phyloP scores from a whole-genome alignment of 2,797 vertebrate species.

The Manis pentadactyla region DNA sequence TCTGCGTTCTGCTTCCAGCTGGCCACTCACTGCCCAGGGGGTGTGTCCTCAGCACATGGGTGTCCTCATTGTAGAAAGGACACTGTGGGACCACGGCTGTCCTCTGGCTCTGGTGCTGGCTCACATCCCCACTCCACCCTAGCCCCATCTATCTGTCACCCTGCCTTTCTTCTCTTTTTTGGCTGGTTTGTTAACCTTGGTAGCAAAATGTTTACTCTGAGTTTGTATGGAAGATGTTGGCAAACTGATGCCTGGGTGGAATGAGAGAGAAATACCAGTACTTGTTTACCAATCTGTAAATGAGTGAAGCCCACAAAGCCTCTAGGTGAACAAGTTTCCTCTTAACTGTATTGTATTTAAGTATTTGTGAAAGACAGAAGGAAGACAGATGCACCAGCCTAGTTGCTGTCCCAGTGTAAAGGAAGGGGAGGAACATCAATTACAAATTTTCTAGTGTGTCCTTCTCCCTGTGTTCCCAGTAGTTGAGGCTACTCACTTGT shows the following conservation, averaged over 20 bases:
- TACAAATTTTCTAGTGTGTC: neutral
- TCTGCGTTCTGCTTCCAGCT: neutral
- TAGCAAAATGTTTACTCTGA: neutral
- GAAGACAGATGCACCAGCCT: neutral
- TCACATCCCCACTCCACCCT: too few relatives aligned
- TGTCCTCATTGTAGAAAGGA: neutral
- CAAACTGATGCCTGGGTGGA: neutral
- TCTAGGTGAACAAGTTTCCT: constrained; percentile 29
- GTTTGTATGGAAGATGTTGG: neutral
- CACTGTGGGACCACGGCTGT: neutral
- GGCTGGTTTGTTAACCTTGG: neutral
- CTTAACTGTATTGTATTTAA: constrained; percentile 24
- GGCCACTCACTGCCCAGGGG: neutral
- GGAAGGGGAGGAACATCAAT: neutral
- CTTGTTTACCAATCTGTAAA: neutral
- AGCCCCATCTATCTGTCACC: neutral
- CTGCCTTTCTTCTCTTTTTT: neutral
- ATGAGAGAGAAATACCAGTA: neutral
- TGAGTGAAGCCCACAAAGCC: neutral
- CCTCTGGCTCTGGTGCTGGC: neutral
- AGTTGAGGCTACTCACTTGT: neutral
- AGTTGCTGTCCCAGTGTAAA: neutral
- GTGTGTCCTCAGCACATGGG: fast-evolving
- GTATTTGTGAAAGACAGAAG: neutral
- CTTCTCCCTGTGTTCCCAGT: neutral